Base-by-base conservation (phyloP, 2,113 vertebrate species). In the Ia io region DNA sequence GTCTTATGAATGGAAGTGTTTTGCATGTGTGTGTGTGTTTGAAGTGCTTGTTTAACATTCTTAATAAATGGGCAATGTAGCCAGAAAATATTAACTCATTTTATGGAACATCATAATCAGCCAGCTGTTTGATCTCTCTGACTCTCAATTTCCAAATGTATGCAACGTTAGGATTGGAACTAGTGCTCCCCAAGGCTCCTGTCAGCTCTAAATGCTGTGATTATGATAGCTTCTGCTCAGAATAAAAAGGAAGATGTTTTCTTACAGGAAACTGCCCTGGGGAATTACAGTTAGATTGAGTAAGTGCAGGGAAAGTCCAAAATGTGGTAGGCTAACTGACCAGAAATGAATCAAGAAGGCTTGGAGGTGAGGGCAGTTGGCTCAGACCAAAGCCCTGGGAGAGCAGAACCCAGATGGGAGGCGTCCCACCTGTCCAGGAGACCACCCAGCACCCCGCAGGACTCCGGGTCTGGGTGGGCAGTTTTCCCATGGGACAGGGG, bases 191-290 rank as follows among this genome's bases (percentile, higher is more conserved):
- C 12, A 3, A 18, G 30, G 56, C n/a, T 61, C n/a, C 83, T 20
- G 88, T 59, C 23, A 4, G 23, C 44, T 89, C 32, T 76, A 61
- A 82, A 85, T 44, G 40, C 49, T 20, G 14, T 44, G 32, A 84
- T 49, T 40, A 70, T 40, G 35, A 44, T 59, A 32, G 25, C 44
- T 47, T 74, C 80, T n/a, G 28, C 49, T 63, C 22, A 71, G 90
- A 84, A 95, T 32, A 51, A 70, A 82, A 44, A 65, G 20, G n/a
- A 70, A n/a, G 18, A 11, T 65, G 35, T 76, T 90, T 78, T 87
- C 49, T 35, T 42, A 78, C 9, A 56, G 90, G 61, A 80, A 51
- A 61, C 23, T 67, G n/a, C 40, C n/a, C 67, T 35, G 22, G 4
- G 49, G 83, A 90, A 16, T 53, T 65, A 77, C 56, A n/a, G 42